These are phyloP conservation scores for Cuniculus paca DNA, from an alignment of 2,797 vertebrate genomes.

Conservation along the genomic window DNA sequence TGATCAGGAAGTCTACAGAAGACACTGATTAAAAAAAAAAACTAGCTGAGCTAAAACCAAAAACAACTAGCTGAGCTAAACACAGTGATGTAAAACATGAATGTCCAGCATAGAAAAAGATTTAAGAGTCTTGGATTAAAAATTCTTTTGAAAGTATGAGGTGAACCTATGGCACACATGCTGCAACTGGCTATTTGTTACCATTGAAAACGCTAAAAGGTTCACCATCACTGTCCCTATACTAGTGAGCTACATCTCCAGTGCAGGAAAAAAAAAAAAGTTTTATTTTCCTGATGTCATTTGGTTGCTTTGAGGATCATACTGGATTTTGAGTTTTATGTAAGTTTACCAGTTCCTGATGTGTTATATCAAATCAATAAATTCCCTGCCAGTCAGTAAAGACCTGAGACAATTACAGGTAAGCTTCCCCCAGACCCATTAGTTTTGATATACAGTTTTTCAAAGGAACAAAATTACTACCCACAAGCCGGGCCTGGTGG, in stretches of 20 bases:
- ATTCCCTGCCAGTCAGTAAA: constrained; percentile 48
- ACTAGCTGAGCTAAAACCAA: neutral
- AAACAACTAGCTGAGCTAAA: neutral
- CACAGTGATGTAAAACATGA: too few relatives aligned
- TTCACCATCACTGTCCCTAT: too few relatives aligned
- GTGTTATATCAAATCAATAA: constrained; percentile 7
- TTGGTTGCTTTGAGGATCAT: constrained; percentile 51
- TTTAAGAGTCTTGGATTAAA: too few relatives aligned
- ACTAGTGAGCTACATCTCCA: neutral
- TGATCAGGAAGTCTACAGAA: too few relatives aligned
- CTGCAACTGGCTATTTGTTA: too few relatives aligned
- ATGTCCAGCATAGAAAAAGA: neutral
- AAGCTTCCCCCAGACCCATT: neutral
- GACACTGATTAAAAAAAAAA: too few relatives aligned
- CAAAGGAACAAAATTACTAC: constrained; percentile 42
- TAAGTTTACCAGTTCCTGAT: constrained; percentile 26
- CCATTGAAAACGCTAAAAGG: too few relatives aligned
- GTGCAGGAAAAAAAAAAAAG: neutral
- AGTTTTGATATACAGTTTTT: neutral
- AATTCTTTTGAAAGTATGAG: too few relatives aligned
- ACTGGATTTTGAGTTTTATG: constrained; percentile 53
- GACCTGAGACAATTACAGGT: neutral
- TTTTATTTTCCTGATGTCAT: constrained; percentile 58
- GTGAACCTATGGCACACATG: too few relatives aligned
- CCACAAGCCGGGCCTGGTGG: too few relatives aligned